These are phyloP conservation scores for Hafferia zeledoni DNA, from an alignment of 2,797 vertebrate species.

Conservation along the genomic window DNA sequence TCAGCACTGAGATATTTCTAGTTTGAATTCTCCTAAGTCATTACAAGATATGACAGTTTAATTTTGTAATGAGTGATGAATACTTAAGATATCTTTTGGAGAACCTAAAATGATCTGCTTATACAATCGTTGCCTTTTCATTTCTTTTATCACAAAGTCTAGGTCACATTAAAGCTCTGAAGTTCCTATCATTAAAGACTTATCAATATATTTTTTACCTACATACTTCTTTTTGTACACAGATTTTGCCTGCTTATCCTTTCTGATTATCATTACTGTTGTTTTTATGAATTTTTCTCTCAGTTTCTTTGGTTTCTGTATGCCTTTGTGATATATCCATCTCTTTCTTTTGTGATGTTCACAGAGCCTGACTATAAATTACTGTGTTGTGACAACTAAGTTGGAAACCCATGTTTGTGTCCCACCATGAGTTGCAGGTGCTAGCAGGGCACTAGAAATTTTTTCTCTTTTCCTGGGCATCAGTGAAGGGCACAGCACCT, in stretches of 20 bases:
- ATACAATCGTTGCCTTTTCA: neutral
- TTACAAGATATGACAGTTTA: constrained; percentile 12
- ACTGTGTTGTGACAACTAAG: neutral
- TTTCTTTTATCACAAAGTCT: neutral
- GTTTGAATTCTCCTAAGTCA: constrained; percentile 10
- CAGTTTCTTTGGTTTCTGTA: neutral
- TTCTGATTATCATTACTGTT: neutral
- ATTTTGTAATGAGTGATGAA: constrained; percentile 25
- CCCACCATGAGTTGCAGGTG: neutral
- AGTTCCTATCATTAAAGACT: neutral
- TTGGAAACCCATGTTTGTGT: neutral
- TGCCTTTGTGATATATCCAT: neutral
- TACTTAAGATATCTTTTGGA: constrained; percentile 2
- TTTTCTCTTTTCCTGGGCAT: neutral
- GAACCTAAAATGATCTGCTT: neutral
- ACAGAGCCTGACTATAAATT: neutral
- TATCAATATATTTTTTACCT: neutral
- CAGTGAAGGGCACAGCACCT: neutral
- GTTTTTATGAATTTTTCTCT: neutral
- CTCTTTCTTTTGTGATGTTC: neutral
- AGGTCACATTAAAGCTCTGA: neutral
- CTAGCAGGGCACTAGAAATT: neutral
- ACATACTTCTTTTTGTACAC: neutral
- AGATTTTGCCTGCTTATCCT: neutral
- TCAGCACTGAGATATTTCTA: neutral